Evolutionary conservation across 2,797 vertebrate species (phyloP).

Genomic region (Bradypodion pumilum): DNA sequence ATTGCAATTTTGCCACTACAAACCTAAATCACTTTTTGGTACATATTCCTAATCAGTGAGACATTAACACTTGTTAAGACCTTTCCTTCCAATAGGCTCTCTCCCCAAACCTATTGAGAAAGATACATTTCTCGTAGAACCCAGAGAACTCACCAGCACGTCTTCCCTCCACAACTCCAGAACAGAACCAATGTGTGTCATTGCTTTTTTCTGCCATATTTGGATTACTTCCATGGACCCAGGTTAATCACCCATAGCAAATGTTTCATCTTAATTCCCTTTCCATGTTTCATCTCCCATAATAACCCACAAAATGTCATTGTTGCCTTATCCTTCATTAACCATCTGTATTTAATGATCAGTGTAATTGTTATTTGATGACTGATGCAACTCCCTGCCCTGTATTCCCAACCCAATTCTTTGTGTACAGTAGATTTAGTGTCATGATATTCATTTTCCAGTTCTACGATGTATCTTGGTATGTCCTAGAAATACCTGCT

Average conservation of each 20-base stretch:
- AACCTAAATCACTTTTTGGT: not conserved
- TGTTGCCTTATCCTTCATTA: slow-evolving; percentile 40
- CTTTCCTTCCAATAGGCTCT: not conserved
- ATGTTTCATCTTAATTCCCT: slow-evolving; percentile 31
- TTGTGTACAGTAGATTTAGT: slow-evolving; percentile 48
- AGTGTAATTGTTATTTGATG: slow-evolving; percentile 54
- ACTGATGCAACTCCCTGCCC: slow-evolving; percentile 43
- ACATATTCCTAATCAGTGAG: not conserved
- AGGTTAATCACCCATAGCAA: slow-evolving; percentile 13
- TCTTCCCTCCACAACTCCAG: no score
- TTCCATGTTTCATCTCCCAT: slow-evolving; percentile 25
- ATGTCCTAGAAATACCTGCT: slow-evolving; percentile 57
- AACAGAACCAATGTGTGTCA: no score
- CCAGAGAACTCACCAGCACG: no score
- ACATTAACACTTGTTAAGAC: not conserved
- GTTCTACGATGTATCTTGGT: slow-evolving; percentile 57
- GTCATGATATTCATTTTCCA: slow-evolving; percentile 65
- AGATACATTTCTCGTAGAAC: not conserved
- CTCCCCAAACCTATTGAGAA: not conserved
- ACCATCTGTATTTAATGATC: slow-evolving; percentile 46
- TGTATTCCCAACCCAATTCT: slow-evolving; percentile 59
- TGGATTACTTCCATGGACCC: slow-evolving; percentile 20
- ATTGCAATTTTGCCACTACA: not conserved
- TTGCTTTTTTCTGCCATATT: not conserved
- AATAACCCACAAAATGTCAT: slow-evolving; percentile 28